These are phyloP conservation scores for Drosophila nebulosa DNA, from an alignment of 1,140 invertebrate genomes.

Conservation along the genomic window DNA sequence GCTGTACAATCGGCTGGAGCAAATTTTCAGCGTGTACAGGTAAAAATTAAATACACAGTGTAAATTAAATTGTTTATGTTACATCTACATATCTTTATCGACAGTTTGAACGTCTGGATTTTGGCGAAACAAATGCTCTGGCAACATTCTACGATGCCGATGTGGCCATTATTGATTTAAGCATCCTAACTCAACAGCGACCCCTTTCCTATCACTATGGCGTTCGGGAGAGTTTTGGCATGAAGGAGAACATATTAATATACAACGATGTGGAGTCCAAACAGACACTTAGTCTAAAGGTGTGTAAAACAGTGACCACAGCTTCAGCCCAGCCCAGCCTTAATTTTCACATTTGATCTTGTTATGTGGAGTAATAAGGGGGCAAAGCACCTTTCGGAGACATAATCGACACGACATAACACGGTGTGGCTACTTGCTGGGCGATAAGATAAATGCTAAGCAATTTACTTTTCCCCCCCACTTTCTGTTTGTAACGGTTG, in stretches of 20 bases:
- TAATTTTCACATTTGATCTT: background rate
- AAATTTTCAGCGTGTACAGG: conserved; percentile 91
- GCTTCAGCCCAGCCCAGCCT: background rate
- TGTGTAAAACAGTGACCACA: conserved; percentile 76
- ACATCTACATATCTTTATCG: conserved; percentile 25
- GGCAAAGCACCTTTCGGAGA: conserved; percentile 44
- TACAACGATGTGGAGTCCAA: conserved; percentile 95
- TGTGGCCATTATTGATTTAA: conserved; percentile 97
- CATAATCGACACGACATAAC: conserved; percentile 43
- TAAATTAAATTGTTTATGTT: conserved; percentile 27
- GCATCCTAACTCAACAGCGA: conserved; percentile 93
- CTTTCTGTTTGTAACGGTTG: conserved; percentile 46
- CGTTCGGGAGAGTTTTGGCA: conserved; percentile 98
- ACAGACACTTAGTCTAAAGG: conserved; percentile 91
- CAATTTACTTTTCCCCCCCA: conserved; percentile 5
- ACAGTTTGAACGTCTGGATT: conserved; percentile 93
- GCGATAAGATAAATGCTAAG: conserved; percentile 67
- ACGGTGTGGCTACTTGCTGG: background rate
- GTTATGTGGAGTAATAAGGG: conserved; percentile 1
- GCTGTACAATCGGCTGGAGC: conserved; percentile 90
- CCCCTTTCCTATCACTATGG: conserved; percentile 98
- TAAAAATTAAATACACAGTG: conserved; percentile 70
- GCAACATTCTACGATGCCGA: conserved; percentile 98
- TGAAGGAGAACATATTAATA: conserved; percentile 98
- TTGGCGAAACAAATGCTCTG: conserved; percentile 91